Conservation (phyloP, 2,888 invertebrate species). For the Drosophila colorata region DNA sequence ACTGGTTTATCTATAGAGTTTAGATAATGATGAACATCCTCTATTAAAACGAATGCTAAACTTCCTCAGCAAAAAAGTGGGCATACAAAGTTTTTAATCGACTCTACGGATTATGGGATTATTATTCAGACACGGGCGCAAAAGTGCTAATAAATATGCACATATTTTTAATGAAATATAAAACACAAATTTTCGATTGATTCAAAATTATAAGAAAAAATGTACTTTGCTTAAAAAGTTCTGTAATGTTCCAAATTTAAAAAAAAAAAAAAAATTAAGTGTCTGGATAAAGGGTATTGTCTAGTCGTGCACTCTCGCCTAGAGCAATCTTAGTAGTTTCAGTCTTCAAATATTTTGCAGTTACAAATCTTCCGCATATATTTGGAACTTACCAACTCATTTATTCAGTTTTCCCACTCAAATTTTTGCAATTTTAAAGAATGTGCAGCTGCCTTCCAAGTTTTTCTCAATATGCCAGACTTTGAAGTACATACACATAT, state of each 20-base stretch:
- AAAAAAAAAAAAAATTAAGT: no score
- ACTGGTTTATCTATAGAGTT: constrained; percentile 12
- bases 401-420: constrained; percentile 12
- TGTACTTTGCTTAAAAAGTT: no score
- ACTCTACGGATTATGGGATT: not conserved
- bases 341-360: not conserved
- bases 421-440: not conserved
- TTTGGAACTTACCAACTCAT: not conserved
- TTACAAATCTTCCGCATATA: constrained; percentile 5
- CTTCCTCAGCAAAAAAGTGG: constrained; percentile 31
- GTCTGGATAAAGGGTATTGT: no score
- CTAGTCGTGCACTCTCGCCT: no score
- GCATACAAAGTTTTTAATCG: not conserved
- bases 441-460: constrained; percentile 14
- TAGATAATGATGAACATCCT: constrained; percentile 57
- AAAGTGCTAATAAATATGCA: no score
- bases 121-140: not conserved
- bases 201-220: no score
- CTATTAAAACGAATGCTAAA: constrained; percentile 47
- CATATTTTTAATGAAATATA: no score
- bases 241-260: no score
- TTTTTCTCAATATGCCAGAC: constrained; percentile 8
- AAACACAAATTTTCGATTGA: no score
- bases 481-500: not conserved
- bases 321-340: no score